phyloP scores from a whole-genome alignment of 1,140 invertebrate genomes.

The Monochamus saltuarius region DNA sequence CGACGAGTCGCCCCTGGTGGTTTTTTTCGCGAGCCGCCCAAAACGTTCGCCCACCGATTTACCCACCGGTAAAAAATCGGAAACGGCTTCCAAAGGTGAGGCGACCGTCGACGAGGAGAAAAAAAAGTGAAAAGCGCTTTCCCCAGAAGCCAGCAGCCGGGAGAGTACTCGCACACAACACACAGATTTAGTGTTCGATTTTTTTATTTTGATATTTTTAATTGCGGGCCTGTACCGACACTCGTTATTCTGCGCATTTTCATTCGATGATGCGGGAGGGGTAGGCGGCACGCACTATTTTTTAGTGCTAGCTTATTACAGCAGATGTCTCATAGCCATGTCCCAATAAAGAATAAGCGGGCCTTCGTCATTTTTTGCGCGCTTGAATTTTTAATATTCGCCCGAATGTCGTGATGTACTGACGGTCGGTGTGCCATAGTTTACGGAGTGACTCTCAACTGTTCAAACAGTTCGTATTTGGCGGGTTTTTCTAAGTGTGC shows the following conservation, averaged over 20 bases:
- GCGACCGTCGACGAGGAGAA: too few species aligned
- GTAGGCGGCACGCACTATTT: conserved; percentile 53
- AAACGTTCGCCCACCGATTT: too few species aligned
- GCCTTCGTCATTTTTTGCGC: conserved; percentile 49
- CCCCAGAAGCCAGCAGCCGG: conserved; percentile 14
- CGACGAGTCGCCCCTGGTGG: too few species aligned
- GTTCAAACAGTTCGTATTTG: conserved; percentile 15
- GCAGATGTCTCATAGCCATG: conserved; percentile 55
- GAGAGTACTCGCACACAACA: conserved; percentile 15
- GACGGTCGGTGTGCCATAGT: conserved; percentile 24
- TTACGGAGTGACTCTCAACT: conserved; percentile 13
- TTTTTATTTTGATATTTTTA: conserved; percentile 55
- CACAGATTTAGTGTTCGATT: conserved; percentile 37
- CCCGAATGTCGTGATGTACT: conserved; percentile 41
- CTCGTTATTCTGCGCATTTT: conserved; percentile 55
- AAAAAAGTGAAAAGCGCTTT: conserved; percentile 16
- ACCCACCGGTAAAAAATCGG: too few species aligned
- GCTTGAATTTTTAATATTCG: conserved; percentile 53
- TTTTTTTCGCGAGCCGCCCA: too few species aligned
- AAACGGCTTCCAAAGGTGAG: too few species aligned
- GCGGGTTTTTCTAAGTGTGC: conserved; percentile 33
- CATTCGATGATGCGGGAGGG: conserved; percentile 43
- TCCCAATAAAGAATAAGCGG: conserved; percentile 54
- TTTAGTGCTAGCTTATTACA: conserved; percentile 55
- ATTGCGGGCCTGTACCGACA: conserved; percentile 51